Conservation (phyloP, 2,113 vertebrate species). For the Myxocyprinus asiaticus region DNA sequence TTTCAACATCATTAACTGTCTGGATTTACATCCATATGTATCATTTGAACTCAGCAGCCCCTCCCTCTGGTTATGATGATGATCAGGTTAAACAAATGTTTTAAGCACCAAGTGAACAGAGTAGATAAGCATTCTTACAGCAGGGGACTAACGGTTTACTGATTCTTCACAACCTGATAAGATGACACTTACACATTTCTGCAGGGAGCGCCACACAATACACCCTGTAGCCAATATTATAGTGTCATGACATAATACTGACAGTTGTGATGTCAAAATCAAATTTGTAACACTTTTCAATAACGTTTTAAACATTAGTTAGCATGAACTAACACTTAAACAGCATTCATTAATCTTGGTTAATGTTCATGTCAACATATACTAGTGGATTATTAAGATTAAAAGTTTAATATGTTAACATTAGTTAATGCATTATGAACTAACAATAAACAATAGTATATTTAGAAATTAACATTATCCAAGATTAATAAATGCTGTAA, state of each 20-base stretch:
- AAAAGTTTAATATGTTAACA: too few relatives aligned
- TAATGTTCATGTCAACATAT: too few relatives aligned
- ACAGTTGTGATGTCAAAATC: too few relatives aligned
- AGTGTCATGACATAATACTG: neutral
- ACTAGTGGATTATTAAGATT: too few relatives aligned
- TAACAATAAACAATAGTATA: too few relatives aligned
- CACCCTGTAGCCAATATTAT: neutral
- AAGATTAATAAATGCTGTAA: too few relatives aligned
- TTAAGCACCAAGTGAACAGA: constrained; percentile 18
- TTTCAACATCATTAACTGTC: neutral
- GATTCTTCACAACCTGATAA: neutral
- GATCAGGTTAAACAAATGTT: constrained; percentile 26
- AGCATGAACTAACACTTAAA: too few relatives aligned
- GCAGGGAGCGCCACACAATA: neutral
- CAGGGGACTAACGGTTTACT: constrained; percentile 61
- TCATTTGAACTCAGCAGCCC: constrained; percentile 12
- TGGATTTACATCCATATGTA: neutral
- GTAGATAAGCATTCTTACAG: constrained; percentile 19
- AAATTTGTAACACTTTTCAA: too few relatives aligned
- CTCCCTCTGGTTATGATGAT: constrained; percentile 20
- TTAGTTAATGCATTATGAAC: too few relatives aligned
- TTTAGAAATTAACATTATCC: too few relatives aligned
- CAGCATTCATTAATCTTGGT: too few relatives aligned
- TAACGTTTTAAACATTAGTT: too few relatives aligned
- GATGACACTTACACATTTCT: neutral